phyloP scores from a whole-genome alignment of 2,113 vertebrate genomes.

The Campylomormyrus numenius region DNA sequence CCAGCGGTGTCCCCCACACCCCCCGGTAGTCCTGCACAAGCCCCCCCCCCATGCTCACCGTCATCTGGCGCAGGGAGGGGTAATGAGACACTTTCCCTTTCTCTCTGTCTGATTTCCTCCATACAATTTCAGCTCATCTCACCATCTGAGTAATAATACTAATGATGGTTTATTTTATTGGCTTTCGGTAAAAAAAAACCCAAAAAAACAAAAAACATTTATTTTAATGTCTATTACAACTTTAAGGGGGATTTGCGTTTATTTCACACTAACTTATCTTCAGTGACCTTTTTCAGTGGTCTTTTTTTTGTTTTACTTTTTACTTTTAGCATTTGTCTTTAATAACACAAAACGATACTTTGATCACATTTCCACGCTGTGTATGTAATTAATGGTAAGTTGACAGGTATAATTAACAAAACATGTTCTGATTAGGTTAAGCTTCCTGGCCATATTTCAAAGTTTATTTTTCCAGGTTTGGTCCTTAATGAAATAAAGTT shows the following conservation, averaged over 20 bases:
- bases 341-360: constrained; percentile 27
- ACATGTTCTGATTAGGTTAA: constrained; percentile 41
- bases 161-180: background rate
- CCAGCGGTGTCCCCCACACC: background rate
- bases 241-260: background rate
- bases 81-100: background rate
- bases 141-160: background rate
- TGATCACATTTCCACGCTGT: constrained; percentile 28
- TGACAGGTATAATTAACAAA: constrained; percentile 45
- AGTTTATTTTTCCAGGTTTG: constrained; percentile 40
- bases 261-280: background rate
- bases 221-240: background rate
- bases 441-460: constrained; percentile 42
- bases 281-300: background rate
- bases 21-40: background rate
- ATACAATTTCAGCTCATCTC: background rate
- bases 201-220: background rate
- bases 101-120: background rate
- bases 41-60: background rate
- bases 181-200: background rate
- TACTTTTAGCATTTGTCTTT: constrained; percentile 26
- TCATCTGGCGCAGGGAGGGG: background rate
- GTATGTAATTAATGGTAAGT: constrained; percentile 41
- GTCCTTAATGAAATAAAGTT: constrained; percentile 30
- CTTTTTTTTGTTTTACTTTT: background rate